Conservation (phyloP, 2,113 vertebrate genomes). For the Polypterus bichir region DNA sequence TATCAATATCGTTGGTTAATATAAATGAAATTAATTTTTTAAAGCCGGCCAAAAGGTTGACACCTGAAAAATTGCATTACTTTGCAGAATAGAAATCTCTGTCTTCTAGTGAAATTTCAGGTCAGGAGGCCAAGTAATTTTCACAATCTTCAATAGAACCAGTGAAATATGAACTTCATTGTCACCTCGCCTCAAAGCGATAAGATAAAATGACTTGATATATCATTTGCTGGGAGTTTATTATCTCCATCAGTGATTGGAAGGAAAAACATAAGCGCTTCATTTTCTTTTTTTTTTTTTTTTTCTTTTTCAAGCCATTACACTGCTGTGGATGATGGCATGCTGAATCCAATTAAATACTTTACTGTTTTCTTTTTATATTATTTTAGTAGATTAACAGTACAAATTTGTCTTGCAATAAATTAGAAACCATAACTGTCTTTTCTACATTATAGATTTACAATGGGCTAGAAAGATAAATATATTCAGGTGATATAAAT, state of each 20-base stretch:
- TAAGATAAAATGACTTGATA: conserved; percentile 79
- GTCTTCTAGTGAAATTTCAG: conserved; percentile 75
- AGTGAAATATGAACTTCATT: conserved; percentile 83
- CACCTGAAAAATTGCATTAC: conserved; percentile 78
- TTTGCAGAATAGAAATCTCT: conserved; percentile 74
- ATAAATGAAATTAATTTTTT: conserved; percentile 83
- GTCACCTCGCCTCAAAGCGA: conserved; percentile 71
- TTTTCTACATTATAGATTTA: too few species aligned
- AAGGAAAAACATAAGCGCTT: conserved; percentile 62
- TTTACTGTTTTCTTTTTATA: too few species aligned
- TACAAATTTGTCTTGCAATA: too few species aligned
- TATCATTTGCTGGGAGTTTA: conserved; percentile 74
- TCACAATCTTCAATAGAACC: conserved; percentile 70
- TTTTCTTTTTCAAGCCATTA: conserved; percentile 25
- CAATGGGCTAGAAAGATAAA: too few species aligned
- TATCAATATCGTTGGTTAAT: conserved; percentile 81
- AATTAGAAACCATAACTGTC: too few species aligned
- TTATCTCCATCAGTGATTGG: conserved; percentile 67
- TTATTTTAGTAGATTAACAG: too few species aligned
- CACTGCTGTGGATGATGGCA: too few species aligned
- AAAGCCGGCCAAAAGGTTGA: conserved; percentile 76
- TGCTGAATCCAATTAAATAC: too few species aligned
- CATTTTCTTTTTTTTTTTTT: conserved; percentile 6
- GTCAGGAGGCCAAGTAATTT: conserved; percentile 76
- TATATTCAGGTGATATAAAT: too few species aligned